A percentile compares a stretch with the other conserved stretches of the same genome.
These are phyloP conservation scores for Rhinatrema bivittatum DNA, from an alignment of 2,797 vertebrate species.

Conservation along the genomic window DNA sequence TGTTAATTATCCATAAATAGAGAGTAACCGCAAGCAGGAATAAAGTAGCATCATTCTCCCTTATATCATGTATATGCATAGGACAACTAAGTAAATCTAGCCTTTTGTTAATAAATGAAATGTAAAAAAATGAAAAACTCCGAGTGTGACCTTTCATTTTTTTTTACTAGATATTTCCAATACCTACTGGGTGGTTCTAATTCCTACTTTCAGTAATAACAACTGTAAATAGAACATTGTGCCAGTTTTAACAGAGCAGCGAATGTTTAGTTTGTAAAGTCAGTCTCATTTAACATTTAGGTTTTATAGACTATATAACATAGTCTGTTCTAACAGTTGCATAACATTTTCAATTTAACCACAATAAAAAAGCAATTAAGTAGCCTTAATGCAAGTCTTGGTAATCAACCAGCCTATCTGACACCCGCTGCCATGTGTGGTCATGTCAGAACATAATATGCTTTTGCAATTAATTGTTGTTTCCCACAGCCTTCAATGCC, in stretches of 20 bases:
- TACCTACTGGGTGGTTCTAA: accelerated
- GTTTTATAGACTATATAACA: slow-evolving; percentile 18
- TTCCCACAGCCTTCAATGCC: too few relatives aligned
- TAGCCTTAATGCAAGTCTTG: slow-evolving; percentile 25
- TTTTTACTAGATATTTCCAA: too few relatives aligned
- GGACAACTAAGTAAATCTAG: too few relatives aligned
- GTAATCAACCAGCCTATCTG: slow-evolving; percentile 5
- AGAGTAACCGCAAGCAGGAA: too few relatives aligned
- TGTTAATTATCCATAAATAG: too few relatives aligned
- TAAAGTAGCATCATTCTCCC: too few relatives aligned
- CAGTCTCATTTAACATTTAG: slow-evolving; percentile 11
- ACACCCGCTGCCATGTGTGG: slow-evolving; percentile 19
- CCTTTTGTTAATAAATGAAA: too few relatives aligned
- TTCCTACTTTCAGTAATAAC: slow-evolving; percentile 19
- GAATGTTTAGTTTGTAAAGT: slow-evolving; percentile 6
- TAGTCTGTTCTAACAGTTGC: slow-evolving; percentile 31
- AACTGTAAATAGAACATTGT: not conserved
- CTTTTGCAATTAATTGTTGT: too few relatives aligned
- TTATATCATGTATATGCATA: too few relatives aligned
- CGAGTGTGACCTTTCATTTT: too few relatives aligned
- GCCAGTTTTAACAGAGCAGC: not conserved
- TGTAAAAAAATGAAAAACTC: too few relatives aligned
- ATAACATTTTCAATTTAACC: slow-evolving; percentile 33
- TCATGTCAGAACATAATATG: slow-evolving; percentile 15
- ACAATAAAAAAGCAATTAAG: slow-evolving; percentile 26